These are phyloP conservation scores for Idris sp. DNA, from an alignment of 1,140 invertebrate species.

Conservation along the genomic window DNA sequence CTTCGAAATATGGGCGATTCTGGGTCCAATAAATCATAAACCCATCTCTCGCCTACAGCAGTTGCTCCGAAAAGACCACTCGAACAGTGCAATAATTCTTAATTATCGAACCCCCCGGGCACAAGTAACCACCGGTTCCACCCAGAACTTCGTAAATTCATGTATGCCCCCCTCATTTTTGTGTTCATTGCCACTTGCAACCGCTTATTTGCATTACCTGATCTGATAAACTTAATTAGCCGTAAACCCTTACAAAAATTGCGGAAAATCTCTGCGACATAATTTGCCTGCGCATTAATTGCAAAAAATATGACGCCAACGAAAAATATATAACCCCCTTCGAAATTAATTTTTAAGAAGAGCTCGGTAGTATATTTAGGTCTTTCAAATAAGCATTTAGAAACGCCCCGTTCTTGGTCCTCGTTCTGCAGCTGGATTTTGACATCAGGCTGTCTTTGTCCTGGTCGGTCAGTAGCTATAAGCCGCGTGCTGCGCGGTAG, in stretches of 20 bases:
- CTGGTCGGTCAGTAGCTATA: slow-evolving; percentile 52
- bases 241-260: no score
- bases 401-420: slow-evolving; percentile 39
- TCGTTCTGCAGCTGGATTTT: not conserved
- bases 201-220: slow-evolving; percentile 35
- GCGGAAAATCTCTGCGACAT: no score
- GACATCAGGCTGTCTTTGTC: slow-evolving; percentile 10
- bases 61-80: not conserved
- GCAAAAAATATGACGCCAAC: slow-evolving; percentile 31
- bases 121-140: slow-evolving; percentile 7
- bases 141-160: slow-evolving; percentile 21
- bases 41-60: not conserved
- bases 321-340: slow-evolving; percentile 38
- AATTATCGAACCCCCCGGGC: slow-evolving; percentile 3
- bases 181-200: slow-evolving; percentile 6
- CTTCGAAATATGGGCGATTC: no score
- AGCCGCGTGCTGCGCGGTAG: slow-evolving; percentile 70
- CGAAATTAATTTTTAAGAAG: slow-evolving; percentile 55
- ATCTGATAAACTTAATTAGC: slow-evolving; percentile 47
- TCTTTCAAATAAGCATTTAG: slow-evolving; percentile 56
- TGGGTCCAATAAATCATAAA: not conserved
- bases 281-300: slow-evolving; percentile 41
- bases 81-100: slow-evolving; percentile 10
- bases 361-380: slow-evolving; percentile 53
- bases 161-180: no score